Evolutionary conservation across 2,797 vertebrate genomes (phyloP).

Genomic region (Poeciliopsis turneri): DNA sequence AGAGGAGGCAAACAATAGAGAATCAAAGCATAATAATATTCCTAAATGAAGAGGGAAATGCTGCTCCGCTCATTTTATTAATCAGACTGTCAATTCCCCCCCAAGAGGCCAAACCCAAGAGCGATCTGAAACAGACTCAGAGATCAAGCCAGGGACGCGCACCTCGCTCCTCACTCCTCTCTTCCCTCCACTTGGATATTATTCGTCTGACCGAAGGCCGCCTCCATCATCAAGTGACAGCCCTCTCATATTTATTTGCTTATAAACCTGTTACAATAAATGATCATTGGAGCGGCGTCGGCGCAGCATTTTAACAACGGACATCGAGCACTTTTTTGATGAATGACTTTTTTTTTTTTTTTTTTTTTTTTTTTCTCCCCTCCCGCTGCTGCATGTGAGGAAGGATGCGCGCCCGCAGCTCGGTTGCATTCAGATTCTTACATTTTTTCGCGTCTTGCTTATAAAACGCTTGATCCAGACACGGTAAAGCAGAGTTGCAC

Average conservation of each 20-base stretch:
- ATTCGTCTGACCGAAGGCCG: slow-evolving; percentile 98
- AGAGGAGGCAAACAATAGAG: slow-evolving; percentile 91
- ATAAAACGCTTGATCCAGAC: slow-evolving; percentile 84
- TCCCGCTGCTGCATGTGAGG: slow-evolving; percentile 70
- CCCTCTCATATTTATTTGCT: slow-evolving; percentile 99
- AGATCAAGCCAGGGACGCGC: slow-evolving; percentile 89
- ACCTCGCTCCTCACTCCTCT: slow-evolving; percentile 90
- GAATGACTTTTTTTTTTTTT: slow-evolving; percentile 96
- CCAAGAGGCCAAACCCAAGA: slow-evolving; percentile 99
- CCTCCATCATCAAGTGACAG: slow-evolving; percentile 99
- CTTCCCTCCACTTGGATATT: slow-evolving; percentile 95
- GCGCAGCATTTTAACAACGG: slow-evolving; percentile 97
- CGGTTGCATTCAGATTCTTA: slow-evolving; percentile 91
- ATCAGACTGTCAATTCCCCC: slow-evolving; percentile 99
- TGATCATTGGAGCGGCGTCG: slow-evolving; percentile 99
- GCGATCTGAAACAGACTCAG: slow-evolving; percentile 90
- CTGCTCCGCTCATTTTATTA: slow-evolving; percentile 99
- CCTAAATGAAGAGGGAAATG: slow-evolving; percentile 99
- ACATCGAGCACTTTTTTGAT: slow-evolving; percentile 90
- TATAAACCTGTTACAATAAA: slow-evolving; percentile 99
- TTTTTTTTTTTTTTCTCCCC: slow-evolving; percentile 72
- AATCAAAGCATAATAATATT: slow-evolving; percentile 99
- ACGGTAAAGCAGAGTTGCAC: slow-evolving; percentile 87
- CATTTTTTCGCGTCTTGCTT: slow-evolving; percentile 88
- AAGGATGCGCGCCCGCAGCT: slow-evolving; percentile 91